Percentiles rank a stretch among this genome's conserved stretches.
Conservation (phyloP, 2,797 vertebrate species). For the Esox lucius region DNA sequence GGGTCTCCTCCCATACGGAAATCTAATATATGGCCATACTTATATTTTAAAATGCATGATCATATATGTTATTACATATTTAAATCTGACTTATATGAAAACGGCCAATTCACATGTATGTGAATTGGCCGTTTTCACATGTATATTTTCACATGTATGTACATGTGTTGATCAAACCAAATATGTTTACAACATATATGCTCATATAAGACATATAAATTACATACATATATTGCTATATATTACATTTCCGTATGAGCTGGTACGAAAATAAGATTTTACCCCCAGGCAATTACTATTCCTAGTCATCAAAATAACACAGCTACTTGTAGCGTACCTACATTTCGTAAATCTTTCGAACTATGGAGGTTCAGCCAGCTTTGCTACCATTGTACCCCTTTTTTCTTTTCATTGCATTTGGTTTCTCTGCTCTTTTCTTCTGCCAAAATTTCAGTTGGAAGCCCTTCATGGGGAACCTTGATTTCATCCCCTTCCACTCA, state of each 20-base stretch:
- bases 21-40: too few relatives aligned
- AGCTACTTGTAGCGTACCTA: not conserved
- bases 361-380: not conserved
- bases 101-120: too few relatives aligned
- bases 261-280: not conserved
- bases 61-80: too few relatives aligned
- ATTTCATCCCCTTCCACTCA: slow-evolving; percentile 46
- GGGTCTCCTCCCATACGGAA: too few relatives aligned
- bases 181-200: too few relatives aligned
- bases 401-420: slow-evolving; percentile 33
- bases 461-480: slow-evolving; percentile 46
- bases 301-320: not conserved
- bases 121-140: too few relatives aligned
- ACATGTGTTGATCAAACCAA: too few relatives aligned
- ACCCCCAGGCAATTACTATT: not conserved
- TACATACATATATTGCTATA: too few relatives aligned
- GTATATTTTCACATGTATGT: too few relatives aligned
- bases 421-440: slow-evolving; percentile 37
- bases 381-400: slow-evolving; percentile 19
- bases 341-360: not conserved
- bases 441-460: slow-evolving; percentile 57
- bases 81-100: too few relatives aligned
- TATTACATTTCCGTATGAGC: not conserved
- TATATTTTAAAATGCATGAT: too few relatives aligned
- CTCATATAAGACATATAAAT: too few relatives aligned